A percentile compares a stretch with the other conserved stretches of the same genome.
These are phyloP conservation scores for Rhopilema esculentum DNA, from an alignment of 30 jellyfish, hydroid and myxozoan species.

Conservation along the genomic window DNA sequence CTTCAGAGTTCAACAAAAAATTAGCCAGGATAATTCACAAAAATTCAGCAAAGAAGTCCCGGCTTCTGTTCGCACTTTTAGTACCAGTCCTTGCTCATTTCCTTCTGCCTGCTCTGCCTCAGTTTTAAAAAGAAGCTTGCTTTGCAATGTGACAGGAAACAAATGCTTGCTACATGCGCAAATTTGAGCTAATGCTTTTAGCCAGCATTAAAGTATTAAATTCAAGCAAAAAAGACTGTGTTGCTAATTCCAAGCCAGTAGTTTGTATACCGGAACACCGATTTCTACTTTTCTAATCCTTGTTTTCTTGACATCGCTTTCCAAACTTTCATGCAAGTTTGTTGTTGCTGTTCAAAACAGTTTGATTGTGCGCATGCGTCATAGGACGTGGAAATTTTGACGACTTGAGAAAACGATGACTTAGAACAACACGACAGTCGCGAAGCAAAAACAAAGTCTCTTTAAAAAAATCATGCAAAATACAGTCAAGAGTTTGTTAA, in stretches of 20 bases:
- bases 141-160: background rate
- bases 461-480: background rate
- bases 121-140: too few species aligned
- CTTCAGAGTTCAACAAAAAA: background rate
- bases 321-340: background rate
- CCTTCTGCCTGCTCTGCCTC: background rate
- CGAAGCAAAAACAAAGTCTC: background rate
- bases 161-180: background rate
- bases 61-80: background rate
- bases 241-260: background rate
- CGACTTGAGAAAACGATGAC: background rate
- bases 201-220: too few species aligned
- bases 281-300: background rate
- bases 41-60: background rate
- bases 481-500: background rate
- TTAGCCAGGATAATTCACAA: background rate
- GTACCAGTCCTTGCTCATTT: background rate
- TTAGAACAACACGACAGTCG: too few species aligned
- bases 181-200: too few species aligned
- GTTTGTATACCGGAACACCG: background rate
- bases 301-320: background rate
- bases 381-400: conserved; percentile 10
- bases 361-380: background rate
- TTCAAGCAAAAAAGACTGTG: background rate
- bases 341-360: background rate